These are phyloP conservation scores for Eubucco bourcierii DNA, from an alignment of 2,113 vertebrate genomes.

Conservation along the genomic window DNA sequence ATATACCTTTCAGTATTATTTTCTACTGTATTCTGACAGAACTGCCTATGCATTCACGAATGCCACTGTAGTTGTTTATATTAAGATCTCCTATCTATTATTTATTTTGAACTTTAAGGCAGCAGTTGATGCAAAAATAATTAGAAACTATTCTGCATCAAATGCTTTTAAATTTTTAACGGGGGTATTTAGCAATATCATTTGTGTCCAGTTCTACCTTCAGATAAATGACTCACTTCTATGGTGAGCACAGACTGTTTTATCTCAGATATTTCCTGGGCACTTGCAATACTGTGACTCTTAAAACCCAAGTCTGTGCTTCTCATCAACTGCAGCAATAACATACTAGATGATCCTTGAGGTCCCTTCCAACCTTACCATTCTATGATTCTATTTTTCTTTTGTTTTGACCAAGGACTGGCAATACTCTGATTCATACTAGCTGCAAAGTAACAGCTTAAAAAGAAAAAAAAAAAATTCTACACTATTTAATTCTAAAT, in stretches of 20 bases:
- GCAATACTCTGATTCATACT: constrained; percentile 20
- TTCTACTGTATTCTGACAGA: neutral
- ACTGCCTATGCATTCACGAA: neutral
- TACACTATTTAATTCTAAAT: constrained; percentile 76
- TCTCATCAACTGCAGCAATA: neutral
- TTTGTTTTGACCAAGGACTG: constrained; percentile 21
- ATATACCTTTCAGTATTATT: neutral
- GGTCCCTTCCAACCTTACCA: too few species aligned
- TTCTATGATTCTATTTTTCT: neutral
- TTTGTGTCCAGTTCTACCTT: neutral
- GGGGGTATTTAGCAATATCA: neutral
- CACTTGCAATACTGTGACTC: constrained; percentile 8
- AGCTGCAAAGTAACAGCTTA: constrained; percentile 36
- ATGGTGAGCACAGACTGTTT: constrained; percentile 15
- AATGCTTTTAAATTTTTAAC: neutral
- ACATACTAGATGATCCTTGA: neutral
- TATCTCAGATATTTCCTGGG: constrained; percentile 45
- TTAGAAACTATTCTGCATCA: neutral
- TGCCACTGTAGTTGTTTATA: neutral
- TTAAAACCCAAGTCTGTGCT: constrained; percentile 34
- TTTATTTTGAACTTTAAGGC: neutral
- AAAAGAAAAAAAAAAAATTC: neutral
- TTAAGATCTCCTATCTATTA: neutral
- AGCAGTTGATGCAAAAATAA: neutral
- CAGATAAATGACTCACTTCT: constrained; percentile 56